Percentiles rank a stretch among this genome's conserved stretches.
Conservation (phyloP, 2,888 invertebrate genomes). For the Syrphus vitripennis region DNA sequence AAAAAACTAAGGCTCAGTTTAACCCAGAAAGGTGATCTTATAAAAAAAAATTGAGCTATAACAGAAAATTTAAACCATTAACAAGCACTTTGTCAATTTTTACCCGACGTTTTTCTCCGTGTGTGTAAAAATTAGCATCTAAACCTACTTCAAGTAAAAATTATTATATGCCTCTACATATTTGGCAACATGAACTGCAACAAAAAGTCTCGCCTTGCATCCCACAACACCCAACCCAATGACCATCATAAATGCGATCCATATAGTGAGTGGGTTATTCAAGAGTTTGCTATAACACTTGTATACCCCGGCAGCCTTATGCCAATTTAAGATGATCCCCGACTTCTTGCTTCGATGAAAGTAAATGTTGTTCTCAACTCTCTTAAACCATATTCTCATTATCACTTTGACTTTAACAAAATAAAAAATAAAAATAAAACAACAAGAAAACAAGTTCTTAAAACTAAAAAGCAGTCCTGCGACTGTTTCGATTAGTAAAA, state of each 20-base stretch:
- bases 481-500: slow-evolving; percentile 51
- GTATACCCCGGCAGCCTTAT: background rate
- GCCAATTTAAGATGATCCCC: slow-evolving; percentile 25
- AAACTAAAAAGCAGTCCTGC: slow-evolving; percentile 13
- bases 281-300: background rate
- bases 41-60: too few relatives aligned
- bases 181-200: background rate
- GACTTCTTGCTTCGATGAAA: slow-evolving; percentile 39
- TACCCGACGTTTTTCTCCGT: too few relatives aligned
- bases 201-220: background rate
- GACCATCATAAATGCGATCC: background rate
- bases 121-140: too few relatives aligned
- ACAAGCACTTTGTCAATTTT: too few relatives aligned
- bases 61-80: too few relatives aligned
- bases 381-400: slow-evolving; percentile 10
- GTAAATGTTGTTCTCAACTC: slow-evolving; percentile 54
- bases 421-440: background rate
- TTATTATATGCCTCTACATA: too few relatives aligned
- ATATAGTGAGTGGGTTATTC: background rate
- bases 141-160: too few relatives aligned
- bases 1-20: too few relatives aligned
- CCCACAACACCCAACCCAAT: background rate
- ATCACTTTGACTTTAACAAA: background rate
- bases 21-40: too few relatives aligned
- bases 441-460: slow-evolving; percentile 19